Percentiles rank a stretch among this genome's conserved stretches.
phyloP scores from a whole-genome alignment of 2,797 vertebrate species.

The Erpetoichthys calabaricus region DNA sequence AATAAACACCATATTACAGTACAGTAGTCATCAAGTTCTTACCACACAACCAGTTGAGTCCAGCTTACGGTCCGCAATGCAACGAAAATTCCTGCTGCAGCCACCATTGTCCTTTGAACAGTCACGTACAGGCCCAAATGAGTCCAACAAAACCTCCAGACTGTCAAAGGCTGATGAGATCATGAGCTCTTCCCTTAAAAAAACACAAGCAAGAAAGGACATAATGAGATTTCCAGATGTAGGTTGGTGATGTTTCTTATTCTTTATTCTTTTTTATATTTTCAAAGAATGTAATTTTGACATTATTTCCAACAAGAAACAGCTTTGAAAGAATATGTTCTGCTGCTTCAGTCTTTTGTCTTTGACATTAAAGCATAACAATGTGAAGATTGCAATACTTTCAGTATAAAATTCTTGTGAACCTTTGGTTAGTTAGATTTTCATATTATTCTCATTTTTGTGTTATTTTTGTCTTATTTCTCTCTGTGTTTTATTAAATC shows the following conservation, averaged over 20 bases:
- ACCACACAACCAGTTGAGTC: slow-evolving; percentile 94
- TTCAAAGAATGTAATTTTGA: neutral
- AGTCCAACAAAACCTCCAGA: slow-evolving; percentile 89
- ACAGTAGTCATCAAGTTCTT: slow-evolving; percentile 29
- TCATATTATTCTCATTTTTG: no score
- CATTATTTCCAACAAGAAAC: neutral
- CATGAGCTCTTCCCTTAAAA: slow-evolving; percentile 85
- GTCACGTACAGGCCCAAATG: slow-evolving; percentile 90
- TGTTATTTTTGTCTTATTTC: no score
- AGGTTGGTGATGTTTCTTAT: neutral
- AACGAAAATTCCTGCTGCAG: slow-evolving; percentile 94
- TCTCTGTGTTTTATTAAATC: no score
- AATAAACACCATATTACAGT: neutral
- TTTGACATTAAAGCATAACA: no score
- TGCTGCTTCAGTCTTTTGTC: no score
- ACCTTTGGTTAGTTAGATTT: no score
- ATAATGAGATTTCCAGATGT: neutral
- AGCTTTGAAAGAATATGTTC: no score
- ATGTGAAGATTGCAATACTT: neutral
- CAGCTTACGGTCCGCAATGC: slow-evolving; percentile 88
- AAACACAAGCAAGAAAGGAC: slow-evolving; percentile 1
- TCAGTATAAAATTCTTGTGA: neutral
- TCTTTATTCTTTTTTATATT: no score
- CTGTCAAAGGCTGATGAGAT: slow-evolving; percentile 95
- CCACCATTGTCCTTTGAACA: slow-evolving; percentile 91